Evolutionary conservation across 2,888 invertebrate species (phyloP), one percentile per base, ranked within the genome.

Genomic region (Imbricaverruca yamaguchii): DNA sequence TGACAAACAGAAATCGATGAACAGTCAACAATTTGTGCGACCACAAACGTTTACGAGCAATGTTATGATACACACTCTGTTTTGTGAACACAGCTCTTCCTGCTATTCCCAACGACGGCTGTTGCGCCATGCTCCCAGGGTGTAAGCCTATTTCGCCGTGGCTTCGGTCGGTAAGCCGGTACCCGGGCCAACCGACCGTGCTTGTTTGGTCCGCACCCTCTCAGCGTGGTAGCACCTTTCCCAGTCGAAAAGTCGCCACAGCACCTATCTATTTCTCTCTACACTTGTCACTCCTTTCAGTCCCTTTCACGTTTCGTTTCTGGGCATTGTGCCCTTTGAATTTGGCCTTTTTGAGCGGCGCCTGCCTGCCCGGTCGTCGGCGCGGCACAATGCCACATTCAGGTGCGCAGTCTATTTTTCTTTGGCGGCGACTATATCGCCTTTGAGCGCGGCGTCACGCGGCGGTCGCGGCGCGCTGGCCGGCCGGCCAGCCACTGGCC

Each of bases 251-350:
- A 69, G 69, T 69, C 69, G 39, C 25, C 69, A 13, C 39, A 39
- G 9, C 25, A 39, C 69, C 69, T 69, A 69, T 69, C 69, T 39
- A 69, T 69, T 69, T 69, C 69, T 39, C 69, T 69, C 69, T 69
- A 69, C 69, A 69, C 69, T 69, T 69, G 69, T 69, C 69, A 69
- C 69, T 69, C 69, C 69, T 69, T 69, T 69, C 69, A 69, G 69
- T 39, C 15, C 25, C 15, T 25, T 69, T 39, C 69, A 69, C 25
- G 39, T 69, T 39, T 69, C 25, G 69, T 39, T 69, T 39, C 13
- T 7, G 21, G 69, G 39, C 69, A 69, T 69, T 69, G 69, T 69
- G 21, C 39, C 69, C 2, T 13, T 39, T 11, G 69, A 39, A 39
- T 39, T 25, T 25, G 11, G 25, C 69, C 39, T 13, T 69, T 69